A percentile compares a stretch with the other conserved stretches of the same genome.
These are phyloP conservation scores for Argyrosomus regius DNA, from an alignment of 2,797 vertebrate species.

Conservation along the genomic window DNA sequence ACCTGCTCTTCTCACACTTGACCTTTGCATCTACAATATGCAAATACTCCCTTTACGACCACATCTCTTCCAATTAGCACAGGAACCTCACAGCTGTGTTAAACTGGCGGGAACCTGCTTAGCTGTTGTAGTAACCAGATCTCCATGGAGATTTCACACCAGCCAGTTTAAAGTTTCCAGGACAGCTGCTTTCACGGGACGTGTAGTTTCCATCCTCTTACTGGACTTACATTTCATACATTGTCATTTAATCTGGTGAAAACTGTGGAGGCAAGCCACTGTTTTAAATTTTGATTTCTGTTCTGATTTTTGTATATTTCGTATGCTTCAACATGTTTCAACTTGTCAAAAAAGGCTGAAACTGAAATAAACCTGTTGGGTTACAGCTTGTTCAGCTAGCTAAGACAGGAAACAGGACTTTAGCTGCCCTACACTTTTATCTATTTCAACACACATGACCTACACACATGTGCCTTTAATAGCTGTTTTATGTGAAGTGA, in stretches of 20 bases:
- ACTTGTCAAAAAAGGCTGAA: neutral
- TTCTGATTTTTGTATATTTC: neutral
- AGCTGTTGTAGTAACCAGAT: constrained; percentile 55
- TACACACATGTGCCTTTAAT: constrained; percentile 28
- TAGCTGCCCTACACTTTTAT: neutral
- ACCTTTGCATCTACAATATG: neutral
- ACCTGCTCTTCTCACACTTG: neutral
- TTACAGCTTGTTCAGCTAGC: neutral
- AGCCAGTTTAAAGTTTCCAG: constrained; percentile 37
- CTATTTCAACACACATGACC: constrained; percentile 38
- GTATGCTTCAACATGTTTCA: neutral
- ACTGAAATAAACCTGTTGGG: neutral
- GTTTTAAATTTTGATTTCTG: too few relatives aligned
- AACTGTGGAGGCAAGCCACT: neutral
- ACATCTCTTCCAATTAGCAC: constrained; percentile 9
- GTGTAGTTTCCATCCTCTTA: constrained; percentile 39
- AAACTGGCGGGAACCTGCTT: constrained; percentile 45
- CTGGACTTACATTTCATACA: constrained; percentile 43
- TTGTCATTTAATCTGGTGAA: constrained; percentile 45
- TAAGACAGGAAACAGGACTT: constrained; percentile 11
- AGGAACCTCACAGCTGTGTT: constrained; percentile 25
- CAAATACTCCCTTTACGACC: accelerated
- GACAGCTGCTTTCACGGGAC: constrained; percentile 46
- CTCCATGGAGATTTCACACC: constrained; percentile 54
- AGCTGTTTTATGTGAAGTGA: constrained; percentile 27